Evolutionary conservation across 2,888 invertebrate species (phyloP), one percentile per base, ranked within the genome.

Genomic region (Incurvaria masculella): DNA sequence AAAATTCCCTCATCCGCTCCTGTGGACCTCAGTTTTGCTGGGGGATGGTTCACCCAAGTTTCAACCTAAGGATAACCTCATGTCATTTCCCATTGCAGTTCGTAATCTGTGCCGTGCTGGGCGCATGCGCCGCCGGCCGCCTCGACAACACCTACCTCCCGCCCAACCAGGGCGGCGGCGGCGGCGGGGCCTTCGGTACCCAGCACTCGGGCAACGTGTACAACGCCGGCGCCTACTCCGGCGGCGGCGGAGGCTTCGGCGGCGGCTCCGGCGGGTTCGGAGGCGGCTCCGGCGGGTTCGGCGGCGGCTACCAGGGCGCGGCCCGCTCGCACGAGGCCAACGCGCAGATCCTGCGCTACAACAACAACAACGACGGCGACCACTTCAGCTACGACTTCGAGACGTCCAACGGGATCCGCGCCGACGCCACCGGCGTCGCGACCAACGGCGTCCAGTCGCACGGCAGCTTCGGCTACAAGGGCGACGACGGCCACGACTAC

Each of bases 131-230:
- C 53, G 75, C 75, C 54, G 76, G 69, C 60, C 74, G 76, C 46
- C 65, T 76, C 42, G 76, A 76, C 57, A 78, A 76, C 64, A 70
- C 73, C 57, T 78, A 78, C 68, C 69, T 78, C 53, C 78, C 78
- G 18, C 78, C 78, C 51, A 46, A 45, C 45, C 42, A 41, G 2
- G 72, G 72, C 47, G 42, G 42, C 2, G 42, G 21, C 4, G 42
- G 49, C n/a, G 45, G 42, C 17, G n/a, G 33, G 21, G 52, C 53
- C 3, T 59, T 57, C 21, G 51, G 41, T 3, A 21, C 41, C 17
- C 41, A 41, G 14, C 19, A 41, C 14, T 41, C 41, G 10, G 41
- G 41, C 3, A 33, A 33, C 33, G 33, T 14, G 8, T 33, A 33
- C 33, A 33, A 33, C 33, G 59, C 57, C 10, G 53, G 52, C 1